Conservation (phyloP, 2,797 vertebrate genomes). For the Sciaenops ocellatus region DNA sequence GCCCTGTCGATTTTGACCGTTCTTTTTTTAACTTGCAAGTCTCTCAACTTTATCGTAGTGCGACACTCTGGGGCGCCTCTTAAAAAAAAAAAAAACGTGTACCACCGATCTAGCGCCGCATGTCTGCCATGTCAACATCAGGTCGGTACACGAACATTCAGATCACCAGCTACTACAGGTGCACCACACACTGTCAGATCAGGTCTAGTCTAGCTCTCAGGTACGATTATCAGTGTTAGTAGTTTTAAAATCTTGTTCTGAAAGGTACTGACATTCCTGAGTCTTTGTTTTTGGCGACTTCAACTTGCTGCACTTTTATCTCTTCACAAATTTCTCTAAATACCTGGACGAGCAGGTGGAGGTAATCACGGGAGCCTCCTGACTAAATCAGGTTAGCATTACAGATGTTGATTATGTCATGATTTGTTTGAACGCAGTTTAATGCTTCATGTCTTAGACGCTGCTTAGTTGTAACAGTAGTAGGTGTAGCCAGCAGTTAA, state of each 20-base stretch:
- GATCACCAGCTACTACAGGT: constrained; percentile 63
- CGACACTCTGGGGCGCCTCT: constrained; percentile 14
- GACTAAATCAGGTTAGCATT: constrained; percentile 43
- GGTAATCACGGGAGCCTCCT: constrained; percentile 8
- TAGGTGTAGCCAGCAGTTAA: constrained; percentile 25
- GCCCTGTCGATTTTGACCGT: rapidly evolving
- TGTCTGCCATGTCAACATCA: not conserved
- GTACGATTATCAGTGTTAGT: constrained; percentile 60
- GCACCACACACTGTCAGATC: constrained; percentile 47
- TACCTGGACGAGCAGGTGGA: constrained; percentile 6
- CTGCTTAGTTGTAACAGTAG: constrained; percentile 1
- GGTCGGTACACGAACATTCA: constrained; percentile 10
- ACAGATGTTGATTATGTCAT: not conserved
- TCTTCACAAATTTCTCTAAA: constrained; percentile 9
- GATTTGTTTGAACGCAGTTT: not conserved
- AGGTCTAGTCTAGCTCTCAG: constrained; percentile 72
- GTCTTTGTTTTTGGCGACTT: constrained; percentile 20
- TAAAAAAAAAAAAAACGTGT: not conserved
- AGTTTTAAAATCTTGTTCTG: constrained; percentile 24
- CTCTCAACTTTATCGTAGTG: not conserved
- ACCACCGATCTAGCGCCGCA: constrained; percentile 5
- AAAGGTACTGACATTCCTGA: constrained; percentile 47
- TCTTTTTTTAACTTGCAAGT: not conserved
- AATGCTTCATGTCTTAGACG: constrained; percentile 4
- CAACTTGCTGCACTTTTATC: constrained; percentile 21